Evolutionary conservation across 2,797 vertebrate genomes (phyloP), one percentile per base, ranked within the genome.

Genomic region (Atherinosoma microstoma): DNA sequence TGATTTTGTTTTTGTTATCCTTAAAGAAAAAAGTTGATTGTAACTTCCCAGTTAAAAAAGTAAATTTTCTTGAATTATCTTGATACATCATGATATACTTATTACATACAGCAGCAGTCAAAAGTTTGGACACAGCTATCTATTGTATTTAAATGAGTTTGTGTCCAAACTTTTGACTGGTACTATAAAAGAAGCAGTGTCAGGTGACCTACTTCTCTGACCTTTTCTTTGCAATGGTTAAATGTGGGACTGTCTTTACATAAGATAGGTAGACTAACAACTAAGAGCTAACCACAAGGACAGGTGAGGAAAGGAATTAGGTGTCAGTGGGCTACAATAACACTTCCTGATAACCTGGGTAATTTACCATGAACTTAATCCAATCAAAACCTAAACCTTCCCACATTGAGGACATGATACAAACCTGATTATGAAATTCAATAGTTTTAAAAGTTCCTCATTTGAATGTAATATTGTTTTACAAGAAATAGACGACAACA

Each of bases 171-270:
- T 45, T 45, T 45, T 45, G 16, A 45, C 40, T 45, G 16, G 40
- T 45, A 18, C 15, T 45, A 7, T 49, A 2, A 15, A 6, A 60
- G 1, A 32, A 2, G 29, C n/a, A 32, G 3, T 29, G 29, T 59
- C 38, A 22, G n/a, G 24, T 54, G 6, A 57, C 58, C 18, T 60
- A 2, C 6, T 35, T 30, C 8, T 30, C 0, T 6, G n/a, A 35
- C 32, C 5, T 62, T 68, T 63, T 47, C 9, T 62, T 18, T 45
- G 38, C 5, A 38, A 20, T 49, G 11, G 27, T 47, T 18, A 63
- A 74, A 82, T 49, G 16, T n/a, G 29, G 47, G 27, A 27, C 16
- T 27, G 56, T 53, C 53, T 56, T 45, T 57, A 68, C 4, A n/a
- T 65, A 24, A 24, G 0, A 22, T 22, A 6, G 22, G 13, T 36